phyloP scores from a whole-genome alignment of 2,113 vertebrate species.

The Bettongia penicillata region DNA sequence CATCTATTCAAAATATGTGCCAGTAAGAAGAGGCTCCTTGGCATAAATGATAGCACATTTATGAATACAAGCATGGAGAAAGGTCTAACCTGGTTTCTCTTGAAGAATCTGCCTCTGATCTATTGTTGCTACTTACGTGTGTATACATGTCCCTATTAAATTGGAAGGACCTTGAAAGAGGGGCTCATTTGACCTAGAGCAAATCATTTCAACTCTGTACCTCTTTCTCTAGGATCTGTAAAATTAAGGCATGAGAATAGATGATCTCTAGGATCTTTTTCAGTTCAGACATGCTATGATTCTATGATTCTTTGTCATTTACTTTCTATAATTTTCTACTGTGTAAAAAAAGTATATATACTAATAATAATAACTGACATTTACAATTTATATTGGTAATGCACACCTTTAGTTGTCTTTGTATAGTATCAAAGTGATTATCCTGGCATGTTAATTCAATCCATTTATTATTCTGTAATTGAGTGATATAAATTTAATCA shows the following conservation, averaged over 20 bases:
- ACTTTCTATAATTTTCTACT: not conserved
- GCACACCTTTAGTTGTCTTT: not conserved
- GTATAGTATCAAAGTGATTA: not conserved
- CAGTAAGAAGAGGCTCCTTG: not conserved
- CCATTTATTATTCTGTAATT: not conserved
- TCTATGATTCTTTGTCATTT: not conserved
- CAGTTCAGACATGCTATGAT: not conserved
- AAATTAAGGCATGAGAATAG: not conserved
- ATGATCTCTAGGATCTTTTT: not conserved
- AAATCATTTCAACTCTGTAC: not conserved
- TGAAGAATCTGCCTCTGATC: not conserved
- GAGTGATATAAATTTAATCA: too few species aligned
- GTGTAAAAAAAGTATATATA: not conserved
- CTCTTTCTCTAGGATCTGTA: not conserved
- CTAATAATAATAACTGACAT: not conserved
- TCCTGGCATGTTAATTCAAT: not conserved
- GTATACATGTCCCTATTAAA: too few species aligned
- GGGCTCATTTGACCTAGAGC: not conserved
- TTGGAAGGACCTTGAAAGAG: not conserved
- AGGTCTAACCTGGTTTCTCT: not conserved
- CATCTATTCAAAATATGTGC: not conserved
- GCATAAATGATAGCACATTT: not conserved
- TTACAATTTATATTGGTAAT: not conserved
- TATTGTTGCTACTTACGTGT: too few species aligned
- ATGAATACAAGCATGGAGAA: not conserved